phyloP scores from a whole-genome alignment of 1,140 invertebrate species.

The Drosophila sturtevanti region DNA sequence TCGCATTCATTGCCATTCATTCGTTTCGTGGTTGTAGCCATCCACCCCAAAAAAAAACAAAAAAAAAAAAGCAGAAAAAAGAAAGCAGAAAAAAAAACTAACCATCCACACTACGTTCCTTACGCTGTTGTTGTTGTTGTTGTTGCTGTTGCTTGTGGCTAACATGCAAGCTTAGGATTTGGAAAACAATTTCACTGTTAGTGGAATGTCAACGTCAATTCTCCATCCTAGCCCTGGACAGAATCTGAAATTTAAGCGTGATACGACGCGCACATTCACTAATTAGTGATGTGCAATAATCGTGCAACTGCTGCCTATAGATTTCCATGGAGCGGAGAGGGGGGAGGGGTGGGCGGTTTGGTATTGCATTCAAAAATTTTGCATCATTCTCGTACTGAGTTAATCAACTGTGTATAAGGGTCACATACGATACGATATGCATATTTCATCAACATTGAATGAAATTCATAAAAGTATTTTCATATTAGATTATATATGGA shows the following conservation, averaged over 20 bases:
- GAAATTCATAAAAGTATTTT: too few species aligned
- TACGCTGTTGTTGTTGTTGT: conserved; percentile 24
- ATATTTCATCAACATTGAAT: conserved; percentile 4
- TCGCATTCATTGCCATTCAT: conserved; percentile 79
- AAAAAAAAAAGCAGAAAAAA: background rate
- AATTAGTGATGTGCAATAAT: conserved; percentile 80
- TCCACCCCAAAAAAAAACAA: background rate
- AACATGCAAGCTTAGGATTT: conserved; percentile 78
- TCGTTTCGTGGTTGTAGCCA: conserved; percentile 62
- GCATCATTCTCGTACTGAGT: conserved; percentile 53
- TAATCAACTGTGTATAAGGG: conserved; percentile 73
- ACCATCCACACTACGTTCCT: background rate
- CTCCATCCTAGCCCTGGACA: conserved; percentile 18
- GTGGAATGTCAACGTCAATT: conserved; percentile 78
- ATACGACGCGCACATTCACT: conserved; percentile 67
- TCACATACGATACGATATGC: conserved; percentile 54
- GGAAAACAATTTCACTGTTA: conserved; percentile 79
- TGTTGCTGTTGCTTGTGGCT: conserved; percentile 65
- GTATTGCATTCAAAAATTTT: background rate
- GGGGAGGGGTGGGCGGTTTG: background rate
- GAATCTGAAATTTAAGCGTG: conserved; percentile 69
- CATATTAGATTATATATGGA: conserved; percentile 21
- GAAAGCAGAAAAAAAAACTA: background rate
- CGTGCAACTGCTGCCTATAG: conserved; percentile 29
- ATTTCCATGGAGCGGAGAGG: background rate